Evolutionary conservation across 1,140 invertebrate genomes (phyloP).

Genomic region (Antheraea pernyi): DNA sequence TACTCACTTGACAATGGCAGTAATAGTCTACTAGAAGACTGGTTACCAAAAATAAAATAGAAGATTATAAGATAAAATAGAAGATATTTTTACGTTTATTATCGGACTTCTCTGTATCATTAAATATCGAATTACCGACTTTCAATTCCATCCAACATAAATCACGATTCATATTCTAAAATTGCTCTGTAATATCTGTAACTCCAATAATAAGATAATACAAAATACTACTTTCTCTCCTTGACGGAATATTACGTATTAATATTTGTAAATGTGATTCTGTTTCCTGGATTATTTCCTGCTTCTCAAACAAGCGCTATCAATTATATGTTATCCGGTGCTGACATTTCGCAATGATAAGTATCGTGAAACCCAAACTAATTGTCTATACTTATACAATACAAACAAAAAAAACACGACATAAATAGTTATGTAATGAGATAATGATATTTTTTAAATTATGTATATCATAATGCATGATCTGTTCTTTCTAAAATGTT

Average conservation of each 20-base stretch:
- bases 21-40: no score
- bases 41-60: no score
- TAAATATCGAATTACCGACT: background rate
- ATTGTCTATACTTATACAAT: background rate
- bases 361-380: background rate
- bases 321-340: conserved; percentile 13
- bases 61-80: no score
- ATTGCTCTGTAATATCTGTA: background rate
- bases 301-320: conserved; percentile 1
- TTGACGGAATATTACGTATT: background rate
- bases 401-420: no score
- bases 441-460: no score
- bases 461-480: no score
- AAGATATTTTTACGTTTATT: no score
- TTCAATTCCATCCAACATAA: background rate
- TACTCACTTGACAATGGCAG: no score
- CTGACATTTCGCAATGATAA: conserved; percentile 11
- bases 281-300: conserved; percentile 14
- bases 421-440: no score
- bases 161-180: background rate
- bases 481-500: no score
- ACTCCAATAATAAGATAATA: background rate
- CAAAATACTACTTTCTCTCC: conserved; percentile 14
- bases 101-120: background rate
- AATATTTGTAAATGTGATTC: conserved; percentile 8